Evolutionary conservation across 2,797 vertebrate genomes (phyloP), one percentile per base, ranked within the genome.

Genomic region (Xenentodon cancila): DNA sequence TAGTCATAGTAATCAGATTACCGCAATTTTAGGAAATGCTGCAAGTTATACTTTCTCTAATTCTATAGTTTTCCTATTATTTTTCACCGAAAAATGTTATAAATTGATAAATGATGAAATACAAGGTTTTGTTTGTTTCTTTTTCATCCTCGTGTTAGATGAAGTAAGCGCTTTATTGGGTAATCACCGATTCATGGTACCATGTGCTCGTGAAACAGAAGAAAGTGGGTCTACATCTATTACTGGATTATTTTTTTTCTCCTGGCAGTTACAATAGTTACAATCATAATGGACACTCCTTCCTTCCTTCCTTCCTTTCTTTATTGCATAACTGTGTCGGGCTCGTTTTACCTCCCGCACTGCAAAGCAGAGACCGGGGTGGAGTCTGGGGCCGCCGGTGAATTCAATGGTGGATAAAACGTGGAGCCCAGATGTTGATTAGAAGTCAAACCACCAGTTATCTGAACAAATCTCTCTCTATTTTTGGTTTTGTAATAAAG

Each of bases 281-380:
- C 57, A 21, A 18, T 57, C 42, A 45, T 43, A 25, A 43, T 12
- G 53, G 76, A 68, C 80, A 70, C 79, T 60, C 73, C 78, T 85
- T 80, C 40, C 48, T 42, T 60, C 73, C 78, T 85, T 80, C 40
- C 48, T 42, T 70, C 11, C 22, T 17, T 25, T 50, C 30, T 40
- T 27, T 56, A 77, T 88, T 89, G 64, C 75, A 44, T 77, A 84
- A 86, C 80, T 54, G 63, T 11, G 15, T 62, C 20, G 63, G 46
- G 75, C 82, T 81, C 17, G 19, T 22, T 27, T 61, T 8, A 54
- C 58, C 64, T 52, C 21, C 16, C 8, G 54, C 20, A 11, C 58
- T 37, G 30, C 15, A 7, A 3, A 32, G 20, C 9, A 30, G 9
- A 25, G 46, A 45, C 53, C 0, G 19, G 62, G 62, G 56, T 7